Conservation (phyloP, 2,113 vertebrate genomes). For the Campylomormyrus tamandua region DNA sequence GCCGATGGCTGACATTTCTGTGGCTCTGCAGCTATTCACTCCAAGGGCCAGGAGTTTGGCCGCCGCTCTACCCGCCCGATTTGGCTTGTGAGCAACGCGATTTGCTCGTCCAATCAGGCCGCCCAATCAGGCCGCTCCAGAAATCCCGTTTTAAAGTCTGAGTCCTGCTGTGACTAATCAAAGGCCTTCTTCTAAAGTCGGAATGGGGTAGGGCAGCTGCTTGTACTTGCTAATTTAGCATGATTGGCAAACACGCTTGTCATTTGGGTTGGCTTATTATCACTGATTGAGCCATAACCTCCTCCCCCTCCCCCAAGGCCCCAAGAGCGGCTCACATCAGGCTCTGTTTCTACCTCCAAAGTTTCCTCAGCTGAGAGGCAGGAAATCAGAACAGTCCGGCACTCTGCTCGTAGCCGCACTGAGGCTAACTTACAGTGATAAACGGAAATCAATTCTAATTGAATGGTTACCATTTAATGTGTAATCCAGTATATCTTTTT, state of each 20-base stretch:
- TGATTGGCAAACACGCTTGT: constrained; percentile 10
- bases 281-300: constrained; percentile 1
- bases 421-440: constrained; percentile 4
- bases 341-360: not conserved
- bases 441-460: constrained; percentile 12
- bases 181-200: not conserved
- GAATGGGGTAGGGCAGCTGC: not conserved
- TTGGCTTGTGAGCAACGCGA: not conserved
- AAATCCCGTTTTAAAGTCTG: not conserved
- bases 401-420: not conserved
- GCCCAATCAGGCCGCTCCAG: not conserved
- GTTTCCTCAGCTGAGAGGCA: not conserved
- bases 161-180: not conserved
- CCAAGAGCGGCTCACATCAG: not conserved
- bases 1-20: not conserved
- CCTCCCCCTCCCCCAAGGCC: not conserved
- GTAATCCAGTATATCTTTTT: constrained; percentile 12
- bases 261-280: constrained; percentile 8
- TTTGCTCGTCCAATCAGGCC: not conserved
- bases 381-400: not conserved
- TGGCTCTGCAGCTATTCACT: not conserved
- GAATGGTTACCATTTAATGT: constrained; percentile 6
- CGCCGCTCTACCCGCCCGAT: not conserved
- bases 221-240: not conserved
- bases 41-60: not conserved